Base-by-base conservation (phyloP, 2,797 vertebrate genomes). In the Orestias chungarensis region DNA sequence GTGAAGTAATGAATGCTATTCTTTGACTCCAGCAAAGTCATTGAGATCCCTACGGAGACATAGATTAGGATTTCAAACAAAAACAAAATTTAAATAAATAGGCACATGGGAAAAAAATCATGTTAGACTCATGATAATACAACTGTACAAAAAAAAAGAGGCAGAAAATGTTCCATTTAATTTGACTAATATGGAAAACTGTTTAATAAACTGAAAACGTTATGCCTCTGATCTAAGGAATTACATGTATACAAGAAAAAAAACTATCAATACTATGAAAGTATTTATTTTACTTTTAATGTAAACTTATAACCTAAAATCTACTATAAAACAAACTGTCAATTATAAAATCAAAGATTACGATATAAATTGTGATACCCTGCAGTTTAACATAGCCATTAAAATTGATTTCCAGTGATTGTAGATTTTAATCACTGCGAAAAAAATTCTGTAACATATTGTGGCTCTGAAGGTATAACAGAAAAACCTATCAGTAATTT, bases 1-100 rank as follows among this genome's bases (percentile, higher is more conserved):
- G 95, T 92, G 73, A 99, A 99, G 88, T 91, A 91, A 55, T 97
- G 97, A 61, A 94, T 81, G 0, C 96, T 96, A 0, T 95, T 95
- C 75, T 91, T 95, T 23, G 95, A 95, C 79, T 98, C 95, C 76
- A 97, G 69, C 76, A 98, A 92, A 50, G 90, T 92, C 98, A 99
- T 99, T 6, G 95, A 92, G 31, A 99, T 94, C 75, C 98, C 98
- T 99, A 64, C 52, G 31, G 42, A 79, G 44, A 78, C 1, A 10
- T 66, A 40, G 75, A 47, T 43, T 31, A 66, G 1, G 23, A 0
- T n/a, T 29, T 23, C 40, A 18, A 71, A 69, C 6, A n/a, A 3
- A 9, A 18, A 8, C n/a, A 46, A 17, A 31, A 31, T 55, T 31
- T 29, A 8, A 54, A 31, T 17, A 31, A 14, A 55, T 29, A 55